Percentiles rank a stretch among this genome's conserved stretches.
Evolutionary conservation across 2,797 vertebrate species (phyloP).

Genomic region (Poeciliopsis presidionis): DNA sequence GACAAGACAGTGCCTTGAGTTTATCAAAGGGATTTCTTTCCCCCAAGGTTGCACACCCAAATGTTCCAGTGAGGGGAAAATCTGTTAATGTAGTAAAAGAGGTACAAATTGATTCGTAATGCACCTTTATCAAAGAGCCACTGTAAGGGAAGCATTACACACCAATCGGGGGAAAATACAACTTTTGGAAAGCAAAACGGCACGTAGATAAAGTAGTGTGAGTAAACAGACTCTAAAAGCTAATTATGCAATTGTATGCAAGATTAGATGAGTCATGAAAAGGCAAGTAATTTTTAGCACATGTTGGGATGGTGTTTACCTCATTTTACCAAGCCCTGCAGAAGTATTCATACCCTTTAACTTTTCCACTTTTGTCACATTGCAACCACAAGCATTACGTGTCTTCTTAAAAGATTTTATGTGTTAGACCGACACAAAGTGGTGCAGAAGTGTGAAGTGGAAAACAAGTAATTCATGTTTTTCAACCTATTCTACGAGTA

Average conservation of each 20-base stretch:
- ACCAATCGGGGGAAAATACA: conserved; percentile 17
- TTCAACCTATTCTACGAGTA: neutral
- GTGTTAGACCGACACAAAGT: neutral
- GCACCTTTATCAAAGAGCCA: conserved; percentile 24
- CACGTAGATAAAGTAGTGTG: conserved; percentile 21
- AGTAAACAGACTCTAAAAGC: conserved; percentile 42
- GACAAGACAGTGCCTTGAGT: conserved; percentile 63
- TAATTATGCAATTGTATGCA: conserved; percentile 39
- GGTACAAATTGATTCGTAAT: conserved; percentile 22
- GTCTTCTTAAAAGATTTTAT: neutral
- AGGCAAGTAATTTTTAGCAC: conserved; percentile 39
- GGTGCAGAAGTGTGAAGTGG: neutral
- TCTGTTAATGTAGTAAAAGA: conserved; percentile 42
- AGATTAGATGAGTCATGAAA: conserved; percentile 44
- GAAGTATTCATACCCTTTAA: neutral
- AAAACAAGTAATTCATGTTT: neutral
- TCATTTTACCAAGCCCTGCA: neutral
- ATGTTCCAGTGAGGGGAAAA: conserved; percentile 9
- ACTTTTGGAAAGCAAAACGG: conserved; percentile 27
- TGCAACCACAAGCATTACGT: neutral
- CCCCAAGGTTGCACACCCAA: conserved; percentile 25
- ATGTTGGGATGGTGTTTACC: conserved; percentile 26
- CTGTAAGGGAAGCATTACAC: conserved; percentile 25
- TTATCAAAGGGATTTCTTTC: conserved; percentile 35
- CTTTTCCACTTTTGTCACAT: neutral